Base-by-base conservation (phyloP, 1,140 invertebrate species). In the Plutomurus gul region DNA sequence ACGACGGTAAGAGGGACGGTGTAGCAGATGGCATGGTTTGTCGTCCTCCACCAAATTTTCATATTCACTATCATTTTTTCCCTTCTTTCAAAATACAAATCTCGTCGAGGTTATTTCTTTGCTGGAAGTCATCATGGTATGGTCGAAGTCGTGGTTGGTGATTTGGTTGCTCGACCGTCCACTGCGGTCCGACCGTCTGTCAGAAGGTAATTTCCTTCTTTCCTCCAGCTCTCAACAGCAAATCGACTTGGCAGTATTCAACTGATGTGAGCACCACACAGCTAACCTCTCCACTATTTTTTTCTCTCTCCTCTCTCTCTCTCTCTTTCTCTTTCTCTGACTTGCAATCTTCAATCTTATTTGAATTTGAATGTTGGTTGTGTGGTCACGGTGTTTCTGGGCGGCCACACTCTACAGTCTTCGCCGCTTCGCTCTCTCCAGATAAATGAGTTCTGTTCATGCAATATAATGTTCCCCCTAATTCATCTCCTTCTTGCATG, bases 181-280 rank as follows among this genome's bases (percentile, higher is more conserved):
- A 75, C 39, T 5, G 65, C 43, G 27, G 43, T 25, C 73, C 6
- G 27, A 76, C 39, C 77, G 80, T 75, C 77, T 82, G 80, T 82
- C 80, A 79, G 46, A 78, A 76, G 77, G 80, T 82, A 82, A 82
- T 82, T 82, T 82, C 39, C 80, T 82, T 77, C 70, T 76, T 56
- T 47, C 37, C 40, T 39, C 33, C 40, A 22, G 16, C 33, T 37
- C 76, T 65, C 47, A 74, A 49, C 40, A 39, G 49, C 75, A 75
- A 78, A 78, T 77, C 76, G 76, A 81, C 71, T 81, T 77, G 74
- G 74, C 70, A 77, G 75, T 60, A 46, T 46, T 43, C 22, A 22
- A 37, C 22, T 36, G 70, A 47, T 46, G 60, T 46, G 43, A 76
- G 27, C 22, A 36, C 7, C 6, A 27, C 43, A 51, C 6, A 30